Evolutionary conservation across 2,888 invertebrate genomes (phyloP), one percentile per base, ranked within the genome.

Genomic region (Cheilosia vernalis): DNA sequence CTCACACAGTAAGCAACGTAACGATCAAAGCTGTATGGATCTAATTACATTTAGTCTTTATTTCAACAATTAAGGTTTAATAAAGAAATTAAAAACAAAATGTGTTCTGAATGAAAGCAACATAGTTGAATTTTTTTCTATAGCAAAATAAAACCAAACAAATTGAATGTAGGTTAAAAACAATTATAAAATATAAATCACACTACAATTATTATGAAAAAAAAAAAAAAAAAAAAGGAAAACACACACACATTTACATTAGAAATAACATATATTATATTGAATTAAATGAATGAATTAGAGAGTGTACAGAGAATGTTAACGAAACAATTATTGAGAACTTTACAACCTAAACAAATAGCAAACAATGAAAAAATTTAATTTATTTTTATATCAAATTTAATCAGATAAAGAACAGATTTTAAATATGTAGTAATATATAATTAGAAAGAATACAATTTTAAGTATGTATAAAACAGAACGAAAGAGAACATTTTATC

Each of bases 151-250:
- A 80, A 70, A 37, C 37, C 37, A 37, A 37, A 37, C 13, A 79
- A 58, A 76, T 51, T 83, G 61, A 77, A 87, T 81, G 69, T 90
- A 79, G 70, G 74, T 30, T 69, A 74, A 74, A 61, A 19, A 83
- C 60, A 77, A 81, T 58, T 77, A 88, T 89, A 88, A 89, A 90
- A 88, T 89, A 89, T 89, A 89, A 89, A 88, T 89, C 87, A 88
- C 88, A 88, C 88, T 89, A 79, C 89, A 89, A 89, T 87, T 89
- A 88, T 87, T 58, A 30, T 21, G 5, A 40, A 40, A 3, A 40
- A 40, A 2, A 53, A 13, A 55, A 24, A 24, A 2, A 24, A 2
- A 37, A 37, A 40, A 19, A 40, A 40, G 4, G 44, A n/a, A 60
- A 60, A 66, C 58, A 67, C 64, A 72, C 63, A 17, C 47, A 17